A percentile compares a stretch with the other conserved stretches of the same genome.
phyloP scores from a whole-genome alignment of 2,113 vertebrate genomes.

The Pachypanchax playfairii region DNA sequence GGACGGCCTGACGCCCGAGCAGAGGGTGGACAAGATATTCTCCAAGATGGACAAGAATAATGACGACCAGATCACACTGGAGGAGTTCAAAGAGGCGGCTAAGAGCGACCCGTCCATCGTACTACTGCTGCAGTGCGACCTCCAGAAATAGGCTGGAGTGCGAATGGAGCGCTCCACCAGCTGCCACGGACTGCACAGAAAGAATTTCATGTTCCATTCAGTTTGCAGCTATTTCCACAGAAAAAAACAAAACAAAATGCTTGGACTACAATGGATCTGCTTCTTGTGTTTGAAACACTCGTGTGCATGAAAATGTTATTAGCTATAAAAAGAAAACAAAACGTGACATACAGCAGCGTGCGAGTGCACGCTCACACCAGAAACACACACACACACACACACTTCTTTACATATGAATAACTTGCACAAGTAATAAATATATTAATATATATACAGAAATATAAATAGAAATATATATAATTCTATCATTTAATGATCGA shows the following conservation, averaged over 20 bases:
- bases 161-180: slow-evolving; percentile 47
- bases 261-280: slow-evolving; percentile 99
- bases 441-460: slow-evolving; percentile 70
- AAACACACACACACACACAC: slow-evolving; percentile 54
- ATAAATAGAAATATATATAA: slow-evolving; percentile 77
- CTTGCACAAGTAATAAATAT: slow-evolving; percentile 71
- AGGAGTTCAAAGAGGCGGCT: slow-evolving; percentile 99
- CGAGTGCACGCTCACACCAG: slow-evolving; percentile 58
- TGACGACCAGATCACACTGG: slow-evolving; percentile 98
- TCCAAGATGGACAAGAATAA: slow-evolving; percentile 99
- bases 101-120: slow-evolving; percentile 99
- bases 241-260: slow-evolving; percentile 83
- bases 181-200: slow-evolving; percentile 89
- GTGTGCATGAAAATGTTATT: slow-evolving; percentile 99
- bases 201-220: slow-evolving; percentile 95
- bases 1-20: slow-evolving; percentile 95
- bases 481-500: slow-evolving; percentile 80
- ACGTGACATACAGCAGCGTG: slow-evolving; percentile 60
- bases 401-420: slow-evolving; percentile 54
- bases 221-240: slow-evolving; percentile 95
- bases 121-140: slow-evolving; percentile 99
- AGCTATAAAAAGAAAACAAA: slow-evolving; percentile 90
- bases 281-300: slow-evolving; percentile 99
- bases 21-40: slow-evolving; percentile 99
- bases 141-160: slow-evolving; percentile 94